Base-by-base conservation (phyloP, 2,888 invertebrate species). In the Noctua pronuba region DNA sequence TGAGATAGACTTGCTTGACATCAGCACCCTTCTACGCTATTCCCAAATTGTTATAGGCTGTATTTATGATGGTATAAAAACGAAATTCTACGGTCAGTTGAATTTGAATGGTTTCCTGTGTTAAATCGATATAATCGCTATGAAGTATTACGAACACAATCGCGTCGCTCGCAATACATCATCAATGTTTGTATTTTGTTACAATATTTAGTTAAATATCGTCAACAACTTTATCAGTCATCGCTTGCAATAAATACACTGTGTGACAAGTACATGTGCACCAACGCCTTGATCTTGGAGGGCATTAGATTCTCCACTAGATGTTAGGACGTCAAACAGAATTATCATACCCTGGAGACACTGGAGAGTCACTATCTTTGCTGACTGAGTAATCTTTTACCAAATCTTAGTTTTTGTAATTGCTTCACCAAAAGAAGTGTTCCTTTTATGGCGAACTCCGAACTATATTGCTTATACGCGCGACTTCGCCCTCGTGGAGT, bases 91-190 rank as follows among this genome's bases (percentile, higher is more conserved):
- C 46, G 62, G 83, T 58, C 49, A 65, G 64, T 69, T 64, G 46
- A 82, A 55, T 76, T 68, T 58, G 35, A 68, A 82, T 65, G 28
- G 64, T 44, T 80, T 68, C 38, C 68, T 31, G 55, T 69, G 55
- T 75, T 64, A 68, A 73, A 62, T 81, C 13, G 21, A 82, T 82
- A 60, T 64, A 52, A 76, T 18, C 18, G 21, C 18, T 35, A 24
- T 52, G 16, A 64, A 38, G 16, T 75, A 6, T 49, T 41, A 41
- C 49, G 49, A 75, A 52, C 16, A 55, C 44, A 62, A 8, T 41
- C 38, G 28, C 60, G 24, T 73, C 28, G 16, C 7, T 58, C 41
- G 44, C 38, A n/a, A 55, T n/a, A 11, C 38, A 31, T n/a, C 31
- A 46, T 55, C 16, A 38, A 38, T 80, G 28, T 72, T 44, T 80